Evolutionary conservation across 2,113 vertebrate species (phyloP), one percentile per base, ranked within the genome.

Genomic region (Turnix velox): DNA sequence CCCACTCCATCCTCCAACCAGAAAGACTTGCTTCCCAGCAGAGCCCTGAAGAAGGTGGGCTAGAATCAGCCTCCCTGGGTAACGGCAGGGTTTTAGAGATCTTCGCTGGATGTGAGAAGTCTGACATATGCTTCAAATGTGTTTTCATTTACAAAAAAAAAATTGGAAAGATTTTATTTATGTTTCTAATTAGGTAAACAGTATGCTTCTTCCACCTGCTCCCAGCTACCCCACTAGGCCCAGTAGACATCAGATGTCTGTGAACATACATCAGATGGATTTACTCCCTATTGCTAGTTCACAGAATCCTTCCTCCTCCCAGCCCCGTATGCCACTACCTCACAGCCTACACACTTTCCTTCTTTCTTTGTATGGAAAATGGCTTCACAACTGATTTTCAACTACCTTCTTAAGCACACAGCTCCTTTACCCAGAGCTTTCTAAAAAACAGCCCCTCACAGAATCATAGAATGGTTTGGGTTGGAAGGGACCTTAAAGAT

Each of bases 111-210:
- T 92, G 81, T 69, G 84, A 87, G 71, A 96, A 93, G 42, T 73
- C 77, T 87, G 89, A 87, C 91, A 96, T 94, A 96, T 92, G 87
- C 67, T 93, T 96, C 81, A 79, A 89, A 79, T 31, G 66, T 46
- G 89, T 92, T 94, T 93, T 85, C 82, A 91, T 91, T 89, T 42
- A 85, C 74, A 83, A 93, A 51, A 57, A 62, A 90, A 93, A 95
- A 4, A 71, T 82, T 93, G 84, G 87, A 84, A 92, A 84, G 87
- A 93, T 92, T 96, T 82, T 96, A 95, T 96, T 96, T 92, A 94
- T 92, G 93, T 87, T 95, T 94, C 94, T 94, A 95, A 95, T 92
- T 84, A 95, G 66, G 84, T 95, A 96, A 96, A 96, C 92, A 96
- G 78, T 96, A 95, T 96, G 92, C 78, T 94, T 54, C 92, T 66